Evolutionary conservation across 2,797 vertebrate species (phyloP), one percentile per base, ranked within the genome.

Genomic region (Enteromius trimaculatus): DNA sequence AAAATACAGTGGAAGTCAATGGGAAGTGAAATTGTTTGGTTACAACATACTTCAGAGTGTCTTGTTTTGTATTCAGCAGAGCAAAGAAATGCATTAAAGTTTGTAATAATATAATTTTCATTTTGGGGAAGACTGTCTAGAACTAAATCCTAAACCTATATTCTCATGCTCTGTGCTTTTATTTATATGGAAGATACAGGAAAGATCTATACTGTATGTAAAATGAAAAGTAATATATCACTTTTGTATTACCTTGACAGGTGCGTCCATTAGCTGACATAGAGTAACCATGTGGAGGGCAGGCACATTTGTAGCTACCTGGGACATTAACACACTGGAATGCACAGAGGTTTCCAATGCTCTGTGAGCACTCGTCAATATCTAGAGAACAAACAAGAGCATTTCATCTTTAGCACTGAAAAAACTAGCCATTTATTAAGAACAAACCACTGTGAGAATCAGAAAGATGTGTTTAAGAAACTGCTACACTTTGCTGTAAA

Each of bases 311-410:
- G 86, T 98, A 99, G 90, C 97, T 99, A 58, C 98, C 98, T 0
- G 94, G 95, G 9, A 96, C 92, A 0, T 99, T 99, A n/a, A 98
- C 47, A 0, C 98, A 99, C 92, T 96, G 93, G 93, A 98, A 99
- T 23, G 95, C 92, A 79, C 98, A 99, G 37, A 98, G 94, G 84
- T 96, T 95, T 79, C 96, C 93, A 0, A 96, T 94, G 21, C 95
- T 96, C 90, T 97, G 96, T 0, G 95, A 90, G 53, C 98, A 99
- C 89, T 99, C 98, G 0, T 99, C 96, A 0, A 98, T 97, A 91
- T 99, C 98, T 99, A 93, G 6, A 86, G 58, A 79, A 31, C 82
- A 83, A 87, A 79, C 76, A 64, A 31, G 16, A 64, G 31, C 16
- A 49, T 79, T 26, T 31, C 16, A 29, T 84, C 58, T 58, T 49